Percentiles rank a stretch among this genome's conserved stretches.
Evolutionary conservation across 2,797 vertebrate species (phyloP).

Genomic region (Anguilla pacifica): DNA sequence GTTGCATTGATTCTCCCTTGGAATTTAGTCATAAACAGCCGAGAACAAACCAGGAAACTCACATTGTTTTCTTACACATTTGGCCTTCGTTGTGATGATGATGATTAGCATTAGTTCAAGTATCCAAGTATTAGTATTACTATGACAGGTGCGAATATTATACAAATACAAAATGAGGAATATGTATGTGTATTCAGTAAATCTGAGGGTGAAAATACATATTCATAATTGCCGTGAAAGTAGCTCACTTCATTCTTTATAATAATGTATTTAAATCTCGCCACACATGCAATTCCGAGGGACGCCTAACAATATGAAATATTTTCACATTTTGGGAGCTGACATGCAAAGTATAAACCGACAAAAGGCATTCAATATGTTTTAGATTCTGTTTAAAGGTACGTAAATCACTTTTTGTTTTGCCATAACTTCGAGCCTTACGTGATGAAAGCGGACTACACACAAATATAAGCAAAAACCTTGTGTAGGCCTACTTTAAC

Average conservation of each 20-base stretch:
- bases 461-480: neutral
- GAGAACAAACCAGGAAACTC: conserved; percentile 28
- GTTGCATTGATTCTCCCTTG: neutral
- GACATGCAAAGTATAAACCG: neutral
- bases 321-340: neutral
- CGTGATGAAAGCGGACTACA: neutral
- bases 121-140: neutral
- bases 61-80: conserved; percentile 27
- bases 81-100: neutral
- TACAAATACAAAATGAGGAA: neutral
- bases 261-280: neutral
- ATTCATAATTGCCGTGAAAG: neutral
- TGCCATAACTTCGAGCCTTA: neutral
- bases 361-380: neutral
- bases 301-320: neutral
- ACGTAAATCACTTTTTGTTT: neutral
- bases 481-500: neutral
- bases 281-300: neutral
- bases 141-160: neutral
- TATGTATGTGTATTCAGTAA: neutral
- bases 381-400: neutral
- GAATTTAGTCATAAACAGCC: neutral
- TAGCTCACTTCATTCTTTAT: neutral
- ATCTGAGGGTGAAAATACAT: neutral
- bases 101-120: neutral